Base-by-base conservation (phyloP, 1,140 invertebrate species). In the Diachasma alloeum region DNA sequence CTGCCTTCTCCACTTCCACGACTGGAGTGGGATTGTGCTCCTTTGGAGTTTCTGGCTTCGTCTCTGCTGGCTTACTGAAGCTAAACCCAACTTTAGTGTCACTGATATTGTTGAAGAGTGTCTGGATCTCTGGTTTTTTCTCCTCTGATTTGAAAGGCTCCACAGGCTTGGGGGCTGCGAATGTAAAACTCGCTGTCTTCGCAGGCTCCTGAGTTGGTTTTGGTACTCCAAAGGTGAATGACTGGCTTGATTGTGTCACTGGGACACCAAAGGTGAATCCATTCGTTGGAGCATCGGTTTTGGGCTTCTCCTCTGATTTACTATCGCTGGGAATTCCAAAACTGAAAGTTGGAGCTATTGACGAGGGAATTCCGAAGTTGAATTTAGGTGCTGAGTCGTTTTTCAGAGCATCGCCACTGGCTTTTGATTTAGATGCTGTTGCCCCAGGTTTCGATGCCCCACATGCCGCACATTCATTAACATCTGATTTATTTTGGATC, bases 401-500 rank as follows among this genome's bases (percentile, higher is more conserved):
- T 59, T 22, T 59, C 42, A 80, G 63, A 80, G 81, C 36, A 67
- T 78, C 75, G 11, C 76, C 71, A n/a, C 70, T 76, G 74, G 0
- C 69, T 80, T 73, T 37, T 39, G 42, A 8, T 74, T 83, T 79
- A 13, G 78, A 17, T 17, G 6, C 48, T 36, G 75, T 82, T 10
- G 83, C 73, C 39, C 87, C 89, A 19, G 91, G 88, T 82, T 92
- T 91, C 11, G 79, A n/a, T 39, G 83, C 84, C 67, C 89, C 87
- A 80, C 91, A 92, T 13, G 93, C 91, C 22, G 88, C 90, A 85
- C 93, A 94, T 79, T 91, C 91, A 0, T 77, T 86, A 37, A 83
- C 84, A 22, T 87, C 87, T 42, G 80, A 75, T 59, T 92, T 91
- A 81, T 94, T 94, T 73, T 85, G 86, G 3, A 94, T 79, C 89